These are phyloP conservation scores for Triplophysa bombifrons DNA, from an alignment of 2,797 vertebrate genomes.

Conservation along the genomic window DNA sequence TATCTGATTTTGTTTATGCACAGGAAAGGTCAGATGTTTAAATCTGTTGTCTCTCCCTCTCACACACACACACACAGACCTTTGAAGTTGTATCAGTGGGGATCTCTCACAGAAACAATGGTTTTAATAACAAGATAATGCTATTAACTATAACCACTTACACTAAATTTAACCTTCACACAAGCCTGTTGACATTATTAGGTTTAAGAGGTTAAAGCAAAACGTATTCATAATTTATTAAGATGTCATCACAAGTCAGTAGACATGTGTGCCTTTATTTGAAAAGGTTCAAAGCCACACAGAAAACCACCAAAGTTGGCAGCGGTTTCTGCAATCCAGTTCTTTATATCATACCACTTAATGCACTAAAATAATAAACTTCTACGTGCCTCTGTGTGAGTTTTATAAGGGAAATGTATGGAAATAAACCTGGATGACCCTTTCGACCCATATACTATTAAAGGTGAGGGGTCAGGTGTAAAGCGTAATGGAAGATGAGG, in stretches of 20 bases:
- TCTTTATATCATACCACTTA: background rate
- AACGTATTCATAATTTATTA: background rate
- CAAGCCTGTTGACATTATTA: background rate
- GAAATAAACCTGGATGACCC: slow-evolving; percentile 65
- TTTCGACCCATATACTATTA: slow-evolving; percentile 19
- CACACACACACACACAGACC: background rate
- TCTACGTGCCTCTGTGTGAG: background rate
- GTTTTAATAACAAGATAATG: background rate
- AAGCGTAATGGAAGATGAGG: slow-evolving; percentile 19
- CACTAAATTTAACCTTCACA: background rate
- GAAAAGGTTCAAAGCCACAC: background rate
- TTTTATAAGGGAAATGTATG: slow-evolving; percentile 8
- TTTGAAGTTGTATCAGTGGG: background rate
- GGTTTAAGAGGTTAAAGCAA: background rate
- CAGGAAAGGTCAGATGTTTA: slow-evolving; percentile 36
- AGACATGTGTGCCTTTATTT: background rate
- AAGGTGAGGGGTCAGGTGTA: slow-evolving; percentile 16
- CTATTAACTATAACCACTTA: background rate
- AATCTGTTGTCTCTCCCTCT: background rate
- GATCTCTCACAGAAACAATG: background rate
- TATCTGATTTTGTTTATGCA: background rate
- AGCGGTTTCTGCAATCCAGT: background rate
- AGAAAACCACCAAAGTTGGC: background rate
- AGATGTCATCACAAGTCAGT: background rate
- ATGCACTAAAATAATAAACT: background rate